phyloP scores from a whole-genome alignment of 2,888 invertebrate genomes.

The Steinernema scapterisci region DNA sequence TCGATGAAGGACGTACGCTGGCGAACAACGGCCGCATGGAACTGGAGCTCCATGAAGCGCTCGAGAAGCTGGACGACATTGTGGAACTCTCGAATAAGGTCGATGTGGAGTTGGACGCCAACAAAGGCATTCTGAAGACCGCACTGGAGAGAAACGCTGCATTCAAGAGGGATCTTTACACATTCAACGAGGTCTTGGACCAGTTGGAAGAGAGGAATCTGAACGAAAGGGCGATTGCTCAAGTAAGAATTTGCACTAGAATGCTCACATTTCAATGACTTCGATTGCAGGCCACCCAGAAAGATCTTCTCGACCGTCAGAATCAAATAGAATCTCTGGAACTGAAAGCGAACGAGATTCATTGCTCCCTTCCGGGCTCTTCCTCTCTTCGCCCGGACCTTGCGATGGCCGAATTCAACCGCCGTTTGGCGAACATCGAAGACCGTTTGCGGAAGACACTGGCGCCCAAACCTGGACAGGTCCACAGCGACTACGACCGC shows the following conservation, averaged over 20 bases:
- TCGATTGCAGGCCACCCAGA: conserved; percentile 45
- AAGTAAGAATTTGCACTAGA: background rate
- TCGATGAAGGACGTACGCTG: conserved; percentile 55
- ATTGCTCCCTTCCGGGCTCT: conserved; percentile 50
- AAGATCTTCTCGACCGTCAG: conserved; percentile 54
- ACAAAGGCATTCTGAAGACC: conserved; percentile 32
- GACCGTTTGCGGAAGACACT: conserved; percentile 44
- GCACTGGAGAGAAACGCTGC: background rate
- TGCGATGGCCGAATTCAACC: conserved; percentile 46
- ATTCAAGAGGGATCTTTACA: conserved; percentile 38
- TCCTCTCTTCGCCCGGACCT: conserved; percentile 41
- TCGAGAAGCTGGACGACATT: conserved; percentile 61
- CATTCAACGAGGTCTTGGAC: conserved; percentile 40
- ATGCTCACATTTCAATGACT: too few relatives aligned
- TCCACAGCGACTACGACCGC: conserved; percentile 35
- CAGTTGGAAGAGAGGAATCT: conserved; percentile 35
- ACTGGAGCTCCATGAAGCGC: conserved; percentile 54
- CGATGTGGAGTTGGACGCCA: conserved; percentile 41
- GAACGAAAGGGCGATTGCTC: conserved; percentile 29
- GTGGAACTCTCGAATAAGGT: conserved; percentile 43
- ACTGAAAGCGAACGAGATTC: conserved; percentile 51
- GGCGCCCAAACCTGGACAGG: conserved; percentile 34
- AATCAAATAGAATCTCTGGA: conserved; percentile 50
- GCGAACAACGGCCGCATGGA: conserved; percentile 62
- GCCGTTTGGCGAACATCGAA: conserved; percentile 50